A percentile compares a stretch with the other conserved stretches of the same genome.
phyloP scores from a whole-genome alignment of 2,113 vertebrate genomes.

The Brachirus orientalis region DNA sequence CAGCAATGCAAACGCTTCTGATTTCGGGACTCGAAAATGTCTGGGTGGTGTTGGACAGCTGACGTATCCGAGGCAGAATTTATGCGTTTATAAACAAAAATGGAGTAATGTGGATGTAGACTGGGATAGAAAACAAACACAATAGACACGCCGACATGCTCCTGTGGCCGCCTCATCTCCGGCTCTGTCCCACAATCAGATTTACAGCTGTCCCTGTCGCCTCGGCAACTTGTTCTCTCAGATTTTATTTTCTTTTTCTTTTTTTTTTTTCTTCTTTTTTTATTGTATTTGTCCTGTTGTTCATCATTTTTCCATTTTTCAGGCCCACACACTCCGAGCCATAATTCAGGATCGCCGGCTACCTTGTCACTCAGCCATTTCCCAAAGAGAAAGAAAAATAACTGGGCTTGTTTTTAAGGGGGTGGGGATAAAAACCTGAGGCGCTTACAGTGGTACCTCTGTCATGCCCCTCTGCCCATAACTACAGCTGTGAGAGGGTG shows the following conservation, averaged over 20 bases:
- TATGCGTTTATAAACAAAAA: no score
- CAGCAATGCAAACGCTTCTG: no score
- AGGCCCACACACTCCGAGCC: conserved; percentile 20
- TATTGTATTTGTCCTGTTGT: conserved; percentile 43
- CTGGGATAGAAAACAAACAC: conserved; percentile 31
- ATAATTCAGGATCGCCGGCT: conserved; percentile 61
- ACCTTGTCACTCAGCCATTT: conserved; percentile 59
- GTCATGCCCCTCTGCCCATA: conserved; percentile 34
- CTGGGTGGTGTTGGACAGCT: no score
- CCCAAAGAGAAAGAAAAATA: conserved; percentile 29
- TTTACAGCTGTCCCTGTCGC: conserved; percentile 67
- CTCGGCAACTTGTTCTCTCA: conserved; percentile 57
- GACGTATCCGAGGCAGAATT: no score
- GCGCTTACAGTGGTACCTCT: conserved; percentile 40
- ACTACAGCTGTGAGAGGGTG: conserved; percentile 53
- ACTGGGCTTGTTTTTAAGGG: conserved; percentile 35
- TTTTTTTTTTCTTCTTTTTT: no score
- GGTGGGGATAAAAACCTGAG: conserved; percentile 23
- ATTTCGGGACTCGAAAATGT: no score
- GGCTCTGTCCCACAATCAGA: conserved; percentile 52
- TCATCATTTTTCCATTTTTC: conserved; percentile 80
- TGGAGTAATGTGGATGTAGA: no score
- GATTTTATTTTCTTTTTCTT: conserved; percentile 23
- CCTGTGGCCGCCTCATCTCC: conserved; percentile 51
- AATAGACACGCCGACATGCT: conserved; percentile 12